Conservation (phyloP, 2,797 vertebrate species). For the Enteromius paludinosus region DNA sequence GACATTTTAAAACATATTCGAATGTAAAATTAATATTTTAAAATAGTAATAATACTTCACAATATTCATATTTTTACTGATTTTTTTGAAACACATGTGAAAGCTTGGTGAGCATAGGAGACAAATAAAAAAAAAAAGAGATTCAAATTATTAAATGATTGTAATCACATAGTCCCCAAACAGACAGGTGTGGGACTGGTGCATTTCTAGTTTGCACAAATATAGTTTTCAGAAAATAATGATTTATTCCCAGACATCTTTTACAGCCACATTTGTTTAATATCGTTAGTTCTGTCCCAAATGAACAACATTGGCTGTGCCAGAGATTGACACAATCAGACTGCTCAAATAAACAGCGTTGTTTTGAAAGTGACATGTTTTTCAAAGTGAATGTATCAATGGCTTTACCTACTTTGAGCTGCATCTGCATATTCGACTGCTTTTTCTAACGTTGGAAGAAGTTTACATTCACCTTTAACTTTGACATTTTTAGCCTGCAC, state of each 20-base stretch:
- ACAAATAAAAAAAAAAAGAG: too few species aligned
- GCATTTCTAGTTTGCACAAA: neutral
- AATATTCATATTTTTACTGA: neutral
- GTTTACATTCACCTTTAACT: constrained; percentile 17
- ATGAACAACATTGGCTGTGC: neutral
- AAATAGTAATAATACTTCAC: neutral
- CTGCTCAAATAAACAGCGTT: neutral
- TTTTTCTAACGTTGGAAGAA: neutral
- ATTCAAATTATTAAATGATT: neutral
- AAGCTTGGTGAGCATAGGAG: neutral
- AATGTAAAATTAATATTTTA: too few species aligned
- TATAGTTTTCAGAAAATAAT: neutral
- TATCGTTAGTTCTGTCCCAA: neutral
- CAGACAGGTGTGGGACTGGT: neutral
- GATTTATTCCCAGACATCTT: neutral
- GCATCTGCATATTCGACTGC: neutral
- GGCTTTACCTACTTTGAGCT: neutral
- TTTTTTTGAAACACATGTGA: neutral
- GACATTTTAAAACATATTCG: too few species aligned
- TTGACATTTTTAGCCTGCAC: neutral
- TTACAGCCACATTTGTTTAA: neutral
- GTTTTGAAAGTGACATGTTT: neutral
- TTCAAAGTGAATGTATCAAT: neutral
- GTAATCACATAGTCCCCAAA: neutral
- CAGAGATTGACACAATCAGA: neutral